A percentile compares a stretch with the other conserved stretches of the same genome.
Conservation (phyloP, 2,888 invertebrate species). For the Himalopsyche anomala region DNA sequence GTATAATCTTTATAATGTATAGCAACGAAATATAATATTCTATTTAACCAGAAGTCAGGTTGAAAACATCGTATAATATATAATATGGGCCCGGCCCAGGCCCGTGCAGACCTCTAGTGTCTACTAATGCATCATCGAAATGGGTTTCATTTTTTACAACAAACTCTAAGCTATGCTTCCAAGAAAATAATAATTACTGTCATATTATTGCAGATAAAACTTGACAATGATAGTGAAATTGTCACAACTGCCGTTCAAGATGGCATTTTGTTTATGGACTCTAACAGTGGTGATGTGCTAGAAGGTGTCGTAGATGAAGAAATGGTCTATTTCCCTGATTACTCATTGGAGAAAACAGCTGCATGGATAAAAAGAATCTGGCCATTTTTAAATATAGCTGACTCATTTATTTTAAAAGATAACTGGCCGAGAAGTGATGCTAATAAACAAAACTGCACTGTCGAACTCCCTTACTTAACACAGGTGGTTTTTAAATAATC, state of each 20-base stretch:
- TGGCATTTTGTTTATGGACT: slow-evolving; percentile 45
- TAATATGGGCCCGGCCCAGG: no score
- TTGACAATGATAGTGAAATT: slow-evolving; percentile 9
- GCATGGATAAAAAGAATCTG: slow-evolving; percentile 52
- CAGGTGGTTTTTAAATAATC: slow-evolving; percentile 70
- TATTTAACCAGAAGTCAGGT: no score
- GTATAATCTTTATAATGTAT: no score
- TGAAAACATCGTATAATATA: no score
- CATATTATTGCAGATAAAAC: slow-evolving; percentile 50
- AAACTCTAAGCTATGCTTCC: no score
- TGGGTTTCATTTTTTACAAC: no score
- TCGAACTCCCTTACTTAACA: slow-evolving; percentile 74
- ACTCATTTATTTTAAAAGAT: slow-evolving; percentile 76
- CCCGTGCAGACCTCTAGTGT: no score
- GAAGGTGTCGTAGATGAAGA: slow-evolving; percentile 22
- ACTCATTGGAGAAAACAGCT: slow-evolving; percentile 49
- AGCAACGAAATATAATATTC: no score
- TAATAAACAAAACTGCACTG: slow-evolving; percentile 68
- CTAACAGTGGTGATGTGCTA: not conserved
- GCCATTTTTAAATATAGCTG: slow-evolving; percentile 66
- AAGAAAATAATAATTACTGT: no score
- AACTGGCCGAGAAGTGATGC: slow-evolving; percentile 76
- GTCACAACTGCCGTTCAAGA: slow-evolving; percentile 22
- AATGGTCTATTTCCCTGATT: slow-evolving; percentile 59
- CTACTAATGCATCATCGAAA: no score